Base-by-base conservation (phyloP, 2,113 vertebrate genomes). In the Lasiurus cinereus region DNA sequence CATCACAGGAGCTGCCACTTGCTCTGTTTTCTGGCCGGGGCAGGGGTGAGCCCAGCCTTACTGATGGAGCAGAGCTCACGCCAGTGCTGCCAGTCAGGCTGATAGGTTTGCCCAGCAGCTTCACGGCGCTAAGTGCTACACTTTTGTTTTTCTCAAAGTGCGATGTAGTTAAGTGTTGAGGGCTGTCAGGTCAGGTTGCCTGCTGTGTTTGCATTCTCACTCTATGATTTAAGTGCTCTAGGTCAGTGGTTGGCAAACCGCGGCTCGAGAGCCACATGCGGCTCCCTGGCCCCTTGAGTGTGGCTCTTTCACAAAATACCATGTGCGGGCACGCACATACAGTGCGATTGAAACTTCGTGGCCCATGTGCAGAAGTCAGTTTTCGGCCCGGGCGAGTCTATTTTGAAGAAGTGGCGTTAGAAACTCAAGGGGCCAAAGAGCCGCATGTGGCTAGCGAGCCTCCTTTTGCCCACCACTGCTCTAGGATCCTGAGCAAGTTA, bases 1-100 rank as follows among this genome's bases (percentile, higher is more conserved):
- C 74, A 27, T 33, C 19, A 9, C 62, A 86, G 54, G 83, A 54
- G 11, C 33, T 33, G 43, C n/a, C 46, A 69, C 10, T 87, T 39
- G 33, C 86, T 72, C 10, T 66, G 82, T 24, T 84, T 92, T 69
- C 90, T 46, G 48, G 64, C 82, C 76, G 43, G 76, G 48, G 74
- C 66, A 43, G 27, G 36, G 59, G 46, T 88, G 33, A 83, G 8
- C 64, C n/a, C 31, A 94, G 46, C 15, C n/a, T 56, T 31, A 0
- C 4, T 18, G 39, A 48, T 2, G 1, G 18, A 29, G 12, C 27
- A 29, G 15, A 87, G 43, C 31, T 67, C 52, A 52, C 66, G 33
- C 31, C 46, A 36, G 36, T 3, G 8, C 14, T 39, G 39, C 46
- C 52, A 67, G 22, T 31, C 18, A 11, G 54, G 52, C 54, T 22